Evolutionary conservation across 2,888 invertebrate genomes (phyloP).

Genomic region (Griposia aprilina): DNA sequence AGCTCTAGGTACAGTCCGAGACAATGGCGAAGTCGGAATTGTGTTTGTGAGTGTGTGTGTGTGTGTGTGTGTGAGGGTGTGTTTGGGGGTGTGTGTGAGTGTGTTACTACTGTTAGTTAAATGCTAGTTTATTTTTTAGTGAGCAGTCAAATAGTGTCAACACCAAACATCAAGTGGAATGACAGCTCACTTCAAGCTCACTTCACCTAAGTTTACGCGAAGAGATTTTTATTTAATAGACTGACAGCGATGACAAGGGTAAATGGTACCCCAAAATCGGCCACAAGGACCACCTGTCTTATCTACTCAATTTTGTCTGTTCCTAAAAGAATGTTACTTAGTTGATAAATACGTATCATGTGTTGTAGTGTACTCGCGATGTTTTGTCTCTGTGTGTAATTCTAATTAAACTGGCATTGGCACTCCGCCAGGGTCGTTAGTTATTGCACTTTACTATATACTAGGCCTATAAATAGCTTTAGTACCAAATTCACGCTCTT

Average conservation of each 20-base stretch:
- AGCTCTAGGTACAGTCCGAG: no score
- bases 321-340: slow-evolving; percentile 5
- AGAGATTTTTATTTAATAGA: background rate
- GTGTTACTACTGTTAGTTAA: no score
- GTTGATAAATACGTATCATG: slow-evolving; percentile 30
- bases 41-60: no score
- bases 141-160: background rate
- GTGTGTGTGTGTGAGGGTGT: no score
- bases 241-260: background rate
- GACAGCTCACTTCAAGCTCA: background rate
- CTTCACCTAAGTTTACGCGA: background rate
- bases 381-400: slow-evolving; percentile 50
- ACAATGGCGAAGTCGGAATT: no score
- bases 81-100: no score
- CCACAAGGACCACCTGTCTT: background rate
- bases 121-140: no score
- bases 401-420: slow-evolving; percentile 61
- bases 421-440: slow-evolving; percentile 60
- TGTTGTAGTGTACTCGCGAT: slow-evolving; percentile 36
- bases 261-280: background rate
- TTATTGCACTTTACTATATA: slow-evolving; percentile 60
- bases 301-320: background rate
- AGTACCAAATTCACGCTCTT: slow-evolving; percentile 40
- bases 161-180: background rate
- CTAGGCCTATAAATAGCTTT: slow-evolving; percentile 48